These are phyloP conservation scores for Lepidonotus clava DNA, from an alignment of 2,888 invertebrate genomes.

Conservation along the genomic window DNA sequence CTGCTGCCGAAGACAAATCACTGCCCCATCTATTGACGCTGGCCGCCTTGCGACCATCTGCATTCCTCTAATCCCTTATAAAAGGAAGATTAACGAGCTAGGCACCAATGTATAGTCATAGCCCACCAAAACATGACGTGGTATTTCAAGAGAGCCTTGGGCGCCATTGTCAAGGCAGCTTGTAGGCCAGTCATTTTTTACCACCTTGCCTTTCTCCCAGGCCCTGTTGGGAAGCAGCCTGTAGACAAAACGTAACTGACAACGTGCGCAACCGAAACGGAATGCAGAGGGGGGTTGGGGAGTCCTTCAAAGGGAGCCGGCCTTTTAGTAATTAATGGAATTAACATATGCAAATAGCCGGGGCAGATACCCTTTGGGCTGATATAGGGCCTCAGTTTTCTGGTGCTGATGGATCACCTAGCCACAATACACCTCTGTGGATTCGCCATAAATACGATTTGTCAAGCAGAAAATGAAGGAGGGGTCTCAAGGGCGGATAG, in stretches of 20 bases:
- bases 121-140: conserved; percentile 41
- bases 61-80: conserved; percentile 50
- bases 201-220: neutral
- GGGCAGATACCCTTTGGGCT: neutral
- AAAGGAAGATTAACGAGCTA: conserved; percentile 50
- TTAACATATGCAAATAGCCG: neutral
- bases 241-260: neutral
- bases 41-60: conserved; percentile 24
- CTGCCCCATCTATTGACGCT: neutral
- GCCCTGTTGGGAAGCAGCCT: neutral
- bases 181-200: conserved; percentile 42
- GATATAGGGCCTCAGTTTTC: neutral
- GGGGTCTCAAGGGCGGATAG: neutral
- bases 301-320: neutral
- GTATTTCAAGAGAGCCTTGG: neutral
- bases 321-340: conserved; percentile 8
- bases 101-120: conserved; percentile 43
- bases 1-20: conserved; percentile 37
- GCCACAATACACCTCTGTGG: neutral
- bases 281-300: neutral
- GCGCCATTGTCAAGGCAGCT: neutral
- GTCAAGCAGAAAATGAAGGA: neutral
- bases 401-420: neutral
- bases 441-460: conserved; percentile 28
- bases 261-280: neutral